phyloP scores from a whole-genome alignment of 2,888 invertebrate genomes.

The Eupithecia tripunctaria region DNA sequence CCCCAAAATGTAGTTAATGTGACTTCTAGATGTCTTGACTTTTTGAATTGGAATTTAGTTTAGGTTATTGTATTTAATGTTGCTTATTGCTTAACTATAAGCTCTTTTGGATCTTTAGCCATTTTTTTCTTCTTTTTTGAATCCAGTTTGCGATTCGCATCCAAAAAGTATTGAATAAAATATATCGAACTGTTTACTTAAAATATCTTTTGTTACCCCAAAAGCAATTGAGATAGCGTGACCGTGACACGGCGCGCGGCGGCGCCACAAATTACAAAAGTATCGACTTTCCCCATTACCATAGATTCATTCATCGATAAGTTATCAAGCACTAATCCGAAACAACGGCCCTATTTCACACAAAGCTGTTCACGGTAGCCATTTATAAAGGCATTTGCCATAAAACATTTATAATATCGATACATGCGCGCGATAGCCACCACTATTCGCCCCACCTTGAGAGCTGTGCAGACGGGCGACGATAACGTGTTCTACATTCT shows the following conservation, averaged over 20 bases:
- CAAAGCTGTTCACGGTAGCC: constrained; percentile 52
- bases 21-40: neutral
- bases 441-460: constrained; percentile 46
- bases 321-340: constrained; percentile 37
- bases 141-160: neutral
- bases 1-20: too few relatives aligned
- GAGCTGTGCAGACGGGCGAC: constrained; percentile 42
- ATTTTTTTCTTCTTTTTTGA: neutral
- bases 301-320: constrained; percentile 41
- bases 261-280: constrained; percentile 22
- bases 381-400: constrained; percentile 56
- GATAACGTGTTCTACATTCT: too few relatives aligned
- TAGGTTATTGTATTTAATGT: neutral
- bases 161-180: neutral
- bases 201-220: neutral
- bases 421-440: constrained; percentile 51
- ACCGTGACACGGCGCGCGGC: constrained; percentile 21
- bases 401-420: constrained; percentile 62
- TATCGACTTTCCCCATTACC: constrained; percentile 38
- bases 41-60: neutral
- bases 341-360: constrained; percentile 42
- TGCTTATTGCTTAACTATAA: neutral
- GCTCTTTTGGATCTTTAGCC: neutral
- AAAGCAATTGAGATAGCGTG: constrained; percentile 20
- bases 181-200: neutral